These are phyloP conservation scores for Papilio protenor DNA, from an alignment of 2,888 invertebrate species.

Conservation along the genomic window DNA sequence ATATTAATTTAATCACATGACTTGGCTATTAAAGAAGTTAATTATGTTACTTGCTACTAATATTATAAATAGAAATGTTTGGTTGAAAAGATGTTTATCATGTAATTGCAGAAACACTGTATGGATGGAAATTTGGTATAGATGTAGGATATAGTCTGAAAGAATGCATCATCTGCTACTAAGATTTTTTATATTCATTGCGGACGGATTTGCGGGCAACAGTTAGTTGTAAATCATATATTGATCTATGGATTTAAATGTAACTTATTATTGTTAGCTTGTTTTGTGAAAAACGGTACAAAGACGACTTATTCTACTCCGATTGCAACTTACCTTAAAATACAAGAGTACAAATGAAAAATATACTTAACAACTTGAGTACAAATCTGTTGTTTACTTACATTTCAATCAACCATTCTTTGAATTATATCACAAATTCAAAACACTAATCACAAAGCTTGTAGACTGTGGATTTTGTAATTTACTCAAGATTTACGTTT, in stretches of 20 bases:
- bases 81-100: background rate
- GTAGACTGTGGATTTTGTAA: slow-evolving; percentile 29
- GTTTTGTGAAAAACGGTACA: background rate
- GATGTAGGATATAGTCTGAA: no score
- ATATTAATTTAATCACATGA: background rate
- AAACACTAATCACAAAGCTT: background rate
- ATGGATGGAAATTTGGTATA: no score
- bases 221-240: no score
- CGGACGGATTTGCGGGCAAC: no score
- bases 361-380: background rate
- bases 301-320: background rate
- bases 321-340: background rate
- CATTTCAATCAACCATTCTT: slow-evolving; percentile 11
- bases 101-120: background rate
- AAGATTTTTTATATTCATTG: no score
- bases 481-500: slow-evolving; percentile 30
- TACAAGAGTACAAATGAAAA: background rate
- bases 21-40: background rate
- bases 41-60: no score
- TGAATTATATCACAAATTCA: background rate
- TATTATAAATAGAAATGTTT: no score
- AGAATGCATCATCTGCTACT: no score
- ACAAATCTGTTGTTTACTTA: background rate
- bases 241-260: background rate
- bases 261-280: background rate